A percentile compares a stretch with the other conserved stretches of the same genome.
Evolutionary conservation across 2,797 vertebrate genomes (phyloP).

Genomic region (Coccyzus lansbergi): DNA sequence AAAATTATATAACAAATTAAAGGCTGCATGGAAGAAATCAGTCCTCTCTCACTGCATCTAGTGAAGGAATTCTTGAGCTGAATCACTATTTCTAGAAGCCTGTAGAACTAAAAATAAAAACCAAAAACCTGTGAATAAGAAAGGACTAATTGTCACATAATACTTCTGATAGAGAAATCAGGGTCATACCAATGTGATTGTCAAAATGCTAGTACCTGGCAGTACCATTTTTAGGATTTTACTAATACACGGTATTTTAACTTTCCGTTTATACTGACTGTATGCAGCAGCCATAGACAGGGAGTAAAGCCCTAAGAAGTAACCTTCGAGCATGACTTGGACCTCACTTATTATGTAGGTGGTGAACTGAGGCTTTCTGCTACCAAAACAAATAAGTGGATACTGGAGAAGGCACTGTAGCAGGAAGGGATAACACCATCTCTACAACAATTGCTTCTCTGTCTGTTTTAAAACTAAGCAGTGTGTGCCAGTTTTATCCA

Average conservation of each 20-base stretch:
- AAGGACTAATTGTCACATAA: neutral
- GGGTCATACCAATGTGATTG: neutral
- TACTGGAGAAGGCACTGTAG: neutral
- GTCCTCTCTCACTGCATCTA: neutral
- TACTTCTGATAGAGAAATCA: neutral
- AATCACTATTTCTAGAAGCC: neutral
- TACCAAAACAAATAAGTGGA: neutral
- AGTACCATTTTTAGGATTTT: neutral
- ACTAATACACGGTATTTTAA: neutral
- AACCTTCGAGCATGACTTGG: neutral
- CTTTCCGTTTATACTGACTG: neutral
- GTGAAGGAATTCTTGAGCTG: neutral
- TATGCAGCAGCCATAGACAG: neutral
- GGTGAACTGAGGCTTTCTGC: neutral
- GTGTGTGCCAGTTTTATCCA: neutral
- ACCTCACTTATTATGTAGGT: neutral
- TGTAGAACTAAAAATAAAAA: neutral
- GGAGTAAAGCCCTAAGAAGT: neutral
- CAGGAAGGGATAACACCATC: neutral
- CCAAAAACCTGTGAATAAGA: neutral
- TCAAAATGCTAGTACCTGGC: neutral
- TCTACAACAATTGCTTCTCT: neutral
- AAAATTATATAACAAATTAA: neutral
- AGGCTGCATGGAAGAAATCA: neutral
- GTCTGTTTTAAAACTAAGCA: neutral